Base-by-base conservation (phyloP, 2,797 vertebrate species). In the Lepidocolaptes lacrymiger region DNA sequence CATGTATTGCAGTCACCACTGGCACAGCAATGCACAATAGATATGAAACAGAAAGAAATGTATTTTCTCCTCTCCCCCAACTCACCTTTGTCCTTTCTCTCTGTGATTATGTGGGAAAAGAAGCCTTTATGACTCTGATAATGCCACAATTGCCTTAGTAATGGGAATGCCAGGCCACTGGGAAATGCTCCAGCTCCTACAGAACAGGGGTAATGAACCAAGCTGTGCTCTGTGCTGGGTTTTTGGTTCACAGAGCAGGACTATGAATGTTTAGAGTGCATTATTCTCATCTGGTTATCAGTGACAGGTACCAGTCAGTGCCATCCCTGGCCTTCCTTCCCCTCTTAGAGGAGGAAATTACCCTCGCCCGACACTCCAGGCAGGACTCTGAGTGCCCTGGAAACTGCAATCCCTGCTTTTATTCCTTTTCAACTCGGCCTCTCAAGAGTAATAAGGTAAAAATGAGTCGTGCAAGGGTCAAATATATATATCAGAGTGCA, bases 121-220 rank as follows among this genome's bases (percentile, higher is more conserved):
- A 74, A 83, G 54, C 54, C 37, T 86, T 82, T 85, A 83, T 83
- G 68, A 54, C 49, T 85, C 75, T 59, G 76, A 66, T 92, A 95
- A 94, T 81, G 81, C 68, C 85, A 72, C 79, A 80, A 32, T 80
- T 91, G 74, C 75, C 56, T 91, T 46, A 30, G 78, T 76, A 91
- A 95, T 64, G 86, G 88, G 85, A 88, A 91, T 66, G 14, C 17
- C 32, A 86, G 76, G 61, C 88, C 41, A 1, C 15, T 16, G 34
- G 87, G 82, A 76, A 72, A 85, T 55, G 81, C 89, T 27, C 20
- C 68, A 82, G 66, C 61, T 84, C 73, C 44, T 77, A 24, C 7
- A 63, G 71, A 64, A 28, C 36, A n/a, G 56, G 88, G 86, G 90
- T 92, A 95, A 83, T 89, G 95, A 94, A 37, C 56, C 90, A 74